Conservation (phyloP, 2,113 vertebrate species). For the Tyrannus savana region DNA sequence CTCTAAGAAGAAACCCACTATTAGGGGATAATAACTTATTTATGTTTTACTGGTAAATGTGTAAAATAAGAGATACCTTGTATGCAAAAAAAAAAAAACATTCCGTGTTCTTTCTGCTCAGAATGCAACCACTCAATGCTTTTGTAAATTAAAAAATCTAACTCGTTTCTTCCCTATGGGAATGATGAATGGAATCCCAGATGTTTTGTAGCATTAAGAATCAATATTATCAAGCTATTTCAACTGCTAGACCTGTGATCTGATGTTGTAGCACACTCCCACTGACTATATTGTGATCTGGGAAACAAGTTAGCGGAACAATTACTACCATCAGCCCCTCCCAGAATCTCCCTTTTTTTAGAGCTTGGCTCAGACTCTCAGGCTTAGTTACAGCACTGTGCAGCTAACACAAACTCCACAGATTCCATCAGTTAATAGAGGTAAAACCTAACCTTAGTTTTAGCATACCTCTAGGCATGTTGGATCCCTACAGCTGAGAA, state of each 20-base stretch:
- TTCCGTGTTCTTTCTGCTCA: background rate
- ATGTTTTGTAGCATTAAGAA: background rate
- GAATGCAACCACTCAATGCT: background rate
- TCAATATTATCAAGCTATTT: background rate
- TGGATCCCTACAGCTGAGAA: background rate
- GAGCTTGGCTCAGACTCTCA: background rate
- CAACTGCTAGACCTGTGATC: background rate
- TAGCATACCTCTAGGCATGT: background rate
- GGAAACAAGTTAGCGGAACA: background rate
- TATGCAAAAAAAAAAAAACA: background rate
- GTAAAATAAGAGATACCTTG: background rate
- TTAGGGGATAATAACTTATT: background rate
- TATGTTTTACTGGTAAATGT: background rate
- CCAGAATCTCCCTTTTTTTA: background rate
- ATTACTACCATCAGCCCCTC: background rate
- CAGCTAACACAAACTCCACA: background rate
- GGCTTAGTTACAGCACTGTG: background rate
- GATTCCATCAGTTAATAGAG: background rate
- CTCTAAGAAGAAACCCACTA: background rate
- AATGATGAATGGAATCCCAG: background rate
- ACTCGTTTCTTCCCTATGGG: background rate
- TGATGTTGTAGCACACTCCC: background rate
- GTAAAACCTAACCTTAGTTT: background rate
- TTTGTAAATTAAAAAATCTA: background rate
- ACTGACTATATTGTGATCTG: background rate